Percentiles rank a stretch among this genome's conserved stretches.
Conservation (phyloP, 2,113 vertebrate genomes). For the Rissa tridactyla region DNA sequence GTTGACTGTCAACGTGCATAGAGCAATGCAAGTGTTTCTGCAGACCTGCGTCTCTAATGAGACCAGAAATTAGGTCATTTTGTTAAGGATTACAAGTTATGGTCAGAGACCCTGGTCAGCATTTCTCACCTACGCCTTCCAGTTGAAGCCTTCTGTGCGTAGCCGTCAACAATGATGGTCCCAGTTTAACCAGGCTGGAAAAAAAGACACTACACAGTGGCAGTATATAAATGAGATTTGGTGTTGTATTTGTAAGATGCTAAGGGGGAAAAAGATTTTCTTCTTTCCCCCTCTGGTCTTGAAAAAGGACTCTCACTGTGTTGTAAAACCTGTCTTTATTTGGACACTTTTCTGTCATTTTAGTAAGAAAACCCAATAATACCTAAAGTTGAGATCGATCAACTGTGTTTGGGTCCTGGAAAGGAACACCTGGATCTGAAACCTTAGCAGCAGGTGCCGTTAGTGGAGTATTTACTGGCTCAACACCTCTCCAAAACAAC, state of each 20-base stretch:
- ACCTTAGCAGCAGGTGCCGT: constrained; percentile 13
- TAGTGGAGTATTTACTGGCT: neutral
- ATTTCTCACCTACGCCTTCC: neutral
- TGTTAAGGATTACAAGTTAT: neutral
- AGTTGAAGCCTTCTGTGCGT: neutral
- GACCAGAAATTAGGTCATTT: neutral
- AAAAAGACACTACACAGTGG: accelerated
- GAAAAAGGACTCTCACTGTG: neutral
- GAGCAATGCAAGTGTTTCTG: neutral
- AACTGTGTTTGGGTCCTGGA: neutral
- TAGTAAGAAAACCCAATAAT: neutral
- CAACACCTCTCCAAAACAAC: neutral
- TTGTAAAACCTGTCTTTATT: neutral
- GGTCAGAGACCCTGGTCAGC: neutral
- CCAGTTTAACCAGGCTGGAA: neutral
- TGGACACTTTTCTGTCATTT: neutral
- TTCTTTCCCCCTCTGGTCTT: neutral
- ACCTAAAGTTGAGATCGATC: neutral
- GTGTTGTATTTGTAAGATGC: neutral
- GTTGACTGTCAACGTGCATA: accelerated
- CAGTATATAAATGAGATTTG: neutral
- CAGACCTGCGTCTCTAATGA: neutral
- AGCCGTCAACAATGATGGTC: neutral
- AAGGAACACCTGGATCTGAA: neutral
- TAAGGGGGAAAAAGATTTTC: neutral